These are phyloP conservation scores for Addax nasomaculatus DNA, from an alignment of 2,113 vertebrate species.

Conservation along the genomic window DNA sequence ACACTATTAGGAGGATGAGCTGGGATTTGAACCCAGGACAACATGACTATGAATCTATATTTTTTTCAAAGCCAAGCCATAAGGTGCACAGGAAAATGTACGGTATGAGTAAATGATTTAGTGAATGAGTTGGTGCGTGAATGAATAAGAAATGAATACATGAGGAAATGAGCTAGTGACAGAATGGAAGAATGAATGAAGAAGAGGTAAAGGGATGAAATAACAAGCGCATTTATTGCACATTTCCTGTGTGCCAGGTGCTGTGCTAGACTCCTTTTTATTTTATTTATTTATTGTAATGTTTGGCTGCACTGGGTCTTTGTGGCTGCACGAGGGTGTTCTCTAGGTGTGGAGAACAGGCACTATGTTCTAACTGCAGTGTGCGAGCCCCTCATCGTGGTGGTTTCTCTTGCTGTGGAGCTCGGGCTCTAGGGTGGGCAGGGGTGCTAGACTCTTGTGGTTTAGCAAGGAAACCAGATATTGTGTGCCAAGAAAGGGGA, in stretches of 20 bases:
- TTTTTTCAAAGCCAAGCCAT: background rate
- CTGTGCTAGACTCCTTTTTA: background rate
- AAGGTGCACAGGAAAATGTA: background rate
- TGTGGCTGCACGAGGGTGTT: background rate
- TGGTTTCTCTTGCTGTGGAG: background rate
- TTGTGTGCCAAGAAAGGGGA: background rate
- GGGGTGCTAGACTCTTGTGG: background rate
- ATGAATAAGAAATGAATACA: background rate
- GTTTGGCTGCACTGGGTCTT: background rate
- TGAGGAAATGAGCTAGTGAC: background rate
- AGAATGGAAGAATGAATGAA: background rate
- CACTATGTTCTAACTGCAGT: background rate
- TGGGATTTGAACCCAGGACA: background rate
- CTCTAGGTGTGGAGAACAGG: background rate
- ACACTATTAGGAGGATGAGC: background rate
- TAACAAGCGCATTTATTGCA: background rate
- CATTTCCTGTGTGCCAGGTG: background rate
- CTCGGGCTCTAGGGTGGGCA: rapidly evolving
- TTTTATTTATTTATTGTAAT: background rate
- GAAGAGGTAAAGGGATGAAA: background rate
- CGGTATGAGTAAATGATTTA: background rate
- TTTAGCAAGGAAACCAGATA: background rate
- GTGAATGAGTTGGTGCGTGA: background rate
- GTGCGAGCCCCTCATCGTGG: background rate
- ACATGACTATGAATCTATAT: background rate